Evolutionary conservation across 1,140 invertebrate species (phyloP), one percentile per base, ranked within the genome.

Genomic region (Leptopilina clavipes): DNA sequence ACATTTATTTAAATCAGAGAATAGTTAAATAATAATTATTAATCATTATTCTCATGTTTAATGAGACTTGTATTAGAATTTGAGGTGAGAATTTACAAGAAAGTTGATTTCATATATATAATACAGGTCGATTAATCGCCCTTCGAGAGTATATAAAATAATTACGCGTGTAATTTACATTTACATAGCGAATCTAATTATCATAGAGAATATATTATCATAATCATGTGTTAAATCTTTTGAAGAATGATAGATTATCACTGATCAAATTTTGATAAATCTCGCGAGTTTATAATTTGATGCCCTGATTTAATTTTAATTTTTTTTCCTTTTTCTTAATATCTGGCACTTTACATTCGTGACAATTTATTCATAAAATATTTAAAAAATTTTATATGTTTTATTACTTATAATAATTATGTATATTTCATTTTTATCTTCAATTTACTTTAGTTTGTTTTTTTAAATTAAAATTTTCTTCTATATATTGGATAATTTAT

Each of bases 121-220:
- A 31, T 52, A 3, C 44, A 45, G 44, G 44, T 52, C 48, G 48
- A 52, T 52, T 52, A 52, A 52, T 52, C 48, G 48, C 48, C 48
- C 48, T 52, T 52, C 48, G 44, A 48, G 14, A 1, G n/a, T 48
- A 48, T 40, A 40, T 40, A 40, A 40, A 40, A 48, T 48, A n/a
- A 48, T 48, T n/a, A 48, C 44, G 48, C 17, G n/a, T 17, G 48
- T 52, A 52, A 52, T 52, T 52, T 52, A 17, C 14, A 52, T 52
- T 52, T 52, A 1, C 48, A 52, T 52, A 52, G 48, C 48, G 6
- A 52, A 8, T 52, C 48, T 52, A 52, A 52, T 52, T 52, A 52
- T 52, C n/a, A 52, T 52, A n/a, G 14, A n/a, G 14, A 52, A 52
- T 52, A 52, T 17, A 52, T 52, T 52, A 52, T 52, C 14, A 52